Conservation (phyloP, 2,888 invertebrate species). For the Oxytorus armatus region DNA sequence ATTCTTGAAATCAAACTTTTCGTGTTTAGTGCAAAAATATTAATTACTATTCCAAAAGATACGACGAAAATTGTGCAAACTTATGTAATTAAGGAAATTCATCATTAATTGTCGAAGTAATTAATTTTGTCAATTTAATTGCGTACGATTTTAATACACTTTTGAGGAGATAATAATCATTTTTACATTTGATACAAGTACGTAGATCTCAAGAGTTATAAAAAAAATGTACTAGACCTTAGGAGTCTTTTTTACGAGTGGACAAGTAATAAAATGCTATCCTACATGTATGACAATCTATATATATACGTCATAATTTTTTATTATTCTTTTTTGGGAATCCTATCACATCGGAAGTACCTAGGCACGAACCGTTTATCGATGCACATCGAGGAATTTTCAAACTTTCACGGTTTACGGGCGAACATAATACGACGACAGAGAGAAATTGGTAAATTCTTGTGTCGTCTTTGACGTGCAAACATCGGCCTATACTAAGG, state of each 20-base stretch:
- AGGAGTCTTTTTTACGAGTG: neutral
- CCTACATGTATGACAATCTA: neutral
- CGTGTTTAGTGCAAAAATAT: neutral
- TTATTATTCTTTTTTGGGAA: slow-evolving; percentile 25
- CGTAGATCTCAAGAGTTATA: too few relatives aligned
- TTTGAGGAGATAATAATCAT: too few relatives aligned
- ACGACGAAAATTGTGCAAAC: neutral
- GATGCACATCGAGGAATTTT: slow-evolving; percentile 37
- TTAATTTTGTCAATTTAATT: neutral
- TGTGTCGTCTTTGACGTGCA: slow-evolving; percentile 8
- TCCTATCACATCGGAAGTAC: too few relatives aligned
- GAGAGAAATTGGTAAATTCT: slow-evolving; percentile 49
- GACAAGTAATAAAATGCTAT: neutral
- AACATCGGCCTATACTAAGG: slow-evolving; percentile 18
- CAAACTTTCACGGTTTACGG: slow-evolving; percentile 46
- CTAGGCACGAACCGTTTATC: slow-evolving; percentile 34
- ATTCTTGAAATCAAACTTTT: neutral
- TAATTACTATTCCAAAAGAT: neutral
- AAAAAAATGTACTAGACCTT: too few relatives aligned
- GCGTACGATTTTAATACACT: neutral
- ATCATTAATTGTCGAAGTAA: neutral
- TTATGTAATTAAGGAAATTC: neutral
- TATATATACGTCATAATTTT: slow-evolving; percentile 27
- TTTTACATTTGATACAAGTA: too few relatives aligned
- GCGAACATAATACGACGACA: slow-evolving; percentile 1